phyloP scores from a whole-genome alignment of 2,888 invertebrate genomes.

The Norana najaformis region DNA sequence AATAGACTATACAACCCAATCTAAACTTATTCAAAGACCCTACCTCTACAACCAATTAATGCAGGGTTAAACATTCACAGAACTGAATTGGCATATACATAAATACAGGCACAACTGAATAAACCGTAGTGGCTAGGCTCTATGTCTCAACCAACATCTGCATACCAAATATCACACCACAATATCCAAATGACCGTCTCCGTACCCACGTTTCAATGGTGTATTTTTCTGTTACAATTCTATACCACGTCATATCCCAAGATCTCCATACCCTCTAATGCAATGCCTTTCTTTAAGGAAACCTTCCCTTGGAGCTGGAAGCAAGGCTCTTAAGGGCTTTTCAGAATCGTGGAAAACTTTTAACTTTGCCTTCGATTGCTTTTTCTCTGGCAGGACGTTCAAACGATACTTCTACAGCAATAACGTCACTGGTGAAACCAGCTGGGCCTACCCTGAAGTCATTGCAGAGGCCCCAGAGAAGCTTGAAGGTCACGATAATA shows the following conservation, averaged over 20 bases:
- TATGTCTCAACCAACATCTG: too few relatives aligned
- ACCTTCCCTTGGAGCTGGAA: background rate
- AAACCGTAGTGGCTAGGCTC: too few relatives aligned
- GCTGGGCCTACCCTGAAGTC: slow-evolving; percentile 68
- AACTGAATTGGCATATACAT: too few relatives aligned
- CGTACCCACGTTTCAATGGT: background rate
- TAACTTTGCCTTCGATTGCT: background rate
- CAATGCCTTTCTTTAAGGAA: background rate
- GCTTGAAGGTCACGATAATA: background rate
- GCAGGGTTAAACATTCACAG: too few relatives aligned
- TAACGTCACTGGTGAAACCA: slow-evolving; percentile 67
- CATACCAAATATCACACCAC: too few relatives aligned
- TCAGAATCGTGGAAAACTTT: background rate
- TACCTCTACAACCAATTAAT: too few relatives aligned
- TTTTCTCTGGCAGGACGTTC: slow-evolving; percentile 67
- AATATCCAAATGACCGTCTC: too few relatives aligned
- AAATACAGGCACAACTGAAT: too few relatives aligned
- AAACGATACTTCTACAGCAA: slow-evolving; percentile 74
- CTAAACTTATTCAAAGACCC: too few relatives aligned
- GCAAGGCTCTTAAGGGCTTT: background rate
- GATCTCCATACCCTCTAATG: background rate
- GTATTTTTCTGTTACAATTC: background rate
- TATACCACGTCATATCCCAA: background rate
- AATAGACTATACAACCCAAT: too few relatives aligned
- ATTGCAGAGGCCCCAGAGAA: background rate